phyloP scores from a whole-genome alignment of 2,797 vertebrate genomes.

The Bovichtus diacanthus region DNA sequence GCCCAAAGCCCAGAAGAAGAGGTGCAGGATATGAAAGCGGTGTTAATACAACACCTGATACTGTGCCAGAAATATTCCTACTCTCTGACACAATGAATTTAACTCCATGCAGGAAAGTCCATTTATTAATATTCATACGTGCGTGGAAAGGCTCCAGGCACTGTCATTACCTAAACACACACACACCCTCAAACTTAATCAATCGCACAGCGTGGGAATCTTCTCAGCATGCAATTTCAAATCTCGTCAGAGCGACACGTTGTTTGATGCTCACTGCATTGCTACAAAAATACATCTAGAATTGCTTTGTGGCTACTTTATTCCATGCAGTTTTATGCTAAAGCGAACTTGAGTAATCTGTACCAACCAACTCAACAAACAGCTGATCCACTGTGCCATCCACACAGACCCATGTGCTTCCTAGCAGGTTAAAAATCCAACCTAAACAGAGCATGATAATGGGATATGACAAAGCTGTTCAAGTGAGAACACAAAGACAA shows the following conservation, averaged over 20 bases:
- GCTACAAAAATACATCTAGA: neutral
- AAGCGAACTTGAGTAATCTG: neutral
- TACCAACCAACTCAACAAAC: neutral
- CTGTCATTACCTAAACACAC: conserved; percentile 30
- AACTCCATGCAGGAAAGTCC: conserved; percentile 16
- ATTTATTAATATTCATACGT: conserved; percentile 39
- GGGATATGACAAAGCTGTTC: neutral
- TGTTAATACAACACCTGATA: conserved; percentile 52
- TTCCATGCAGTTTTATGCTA: neutral
- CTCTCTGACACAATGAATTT: conserved; percentile 48
- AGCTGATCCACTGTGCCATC: neutral
- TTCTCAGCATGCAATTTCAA: conserved; percentile 5
- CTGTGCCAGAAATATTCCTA: conserved; percentile 38
- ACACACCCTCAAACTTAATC: conserved; percentile 9
- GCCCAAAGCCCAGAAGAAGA: neutral
- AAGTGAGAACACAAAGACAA: neutral
- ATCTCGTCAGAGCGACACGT: conserved; percentile 1
- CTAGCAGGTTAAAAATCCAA: neutral
- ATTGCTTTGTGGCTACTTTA: neutral
- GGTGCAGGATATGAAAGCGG: conserved; percentile 22
- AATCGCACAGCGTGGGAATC: conserved; percentile 16
- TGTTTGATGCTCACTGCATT: conserved; percentile 8
- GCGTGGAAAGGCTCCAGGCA: conserved; percentile 43
- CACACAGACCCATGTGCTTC: neutral
- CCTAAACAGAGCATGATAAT: neutral